Evolutionary conservation across 2,797 vertebrate genomes (phyloP), one percentile per base, ranked within the genome.

Genomic region (Hafferia zeledoni): DNA sequence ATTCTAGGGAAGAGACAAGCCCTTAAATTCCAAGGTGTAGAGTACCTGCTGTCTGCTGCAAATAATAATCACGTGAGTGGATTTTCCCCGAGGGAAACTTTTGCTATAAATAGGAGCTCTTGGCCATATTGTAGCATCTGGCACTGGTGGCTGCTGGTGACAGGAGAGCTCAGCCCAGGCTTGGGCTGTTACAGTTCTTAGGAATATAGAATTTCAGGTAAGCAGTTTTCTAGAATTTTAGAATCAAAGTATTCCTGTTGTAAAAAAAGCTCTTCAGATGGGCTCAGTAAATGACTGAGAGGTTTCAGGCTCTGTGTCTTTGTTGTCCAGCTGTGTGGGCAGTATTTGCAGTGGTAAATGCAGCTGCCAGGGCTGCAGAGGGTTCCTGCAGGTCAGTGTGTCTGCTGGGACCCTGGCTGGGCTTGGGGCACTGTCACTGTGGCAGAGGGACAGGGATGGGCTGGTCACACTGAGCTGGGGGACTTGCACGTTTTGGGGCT

Each of bases 81-180:
- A 82, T 92, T 96, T 96, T 91, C 93, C 92, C 85, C 5, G 35
- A 78, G 91, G 91, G 85, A 37, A 76, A 86, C 77, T 96, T 85
- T 37, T 75, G 44, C 91, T 95, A 95, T 94, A 95, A 93, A 93
- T 95, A 95, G 95, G 63, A 89, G 67, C 85, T 94, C 87, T 81
- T 96, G 89, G 78, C 80, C 18, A 11, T 89, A 35, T 57, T 76
- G 90, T 85, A 89, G 90, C 84, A 87, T 92, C 88, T 96, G 94
- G 71, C 87, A 74, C 44, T 57, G 87, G 65, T 3, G 1, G 14
- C 60, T 75, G 53, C 78, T 94, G 71, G 93, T 89, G 90, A 77
- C 80, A 76, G 86, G 83, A 85, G 50, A 67, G 61, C 59, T 56
- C 60, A 86, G 74, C 63, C 57, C 30, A 31, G 74, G 41, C 65